These are phyloP conservation scores for Ophion costatus DNA, from an alignment of 2,888 invertebrate genomes.

Conservation along the genomic window DNA sequence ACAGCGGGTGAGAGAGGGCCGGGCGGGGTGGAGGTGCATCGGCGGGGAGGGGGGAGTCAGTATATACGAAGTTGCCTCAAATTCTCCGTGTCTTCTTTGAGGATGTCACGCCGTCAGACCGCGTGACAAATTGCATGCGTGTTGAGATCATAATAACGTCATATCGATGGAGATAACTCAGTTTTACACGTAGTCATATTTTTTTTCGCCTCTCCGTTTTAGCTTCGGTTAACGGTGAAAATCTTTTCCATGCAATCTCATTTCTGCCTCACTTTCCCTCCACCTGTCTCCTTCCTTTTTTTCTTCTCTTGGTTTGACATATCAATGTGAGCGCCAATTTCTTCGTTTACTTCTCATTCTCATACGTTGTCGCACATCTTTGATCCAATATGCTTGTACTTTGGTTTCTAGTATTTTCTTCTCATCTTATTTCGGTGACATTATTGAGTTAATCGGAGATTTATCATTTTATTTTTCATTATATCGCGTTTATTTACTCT, in stretches of 20 bases:
- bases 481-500: no score
- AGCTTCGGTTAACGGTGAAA: not conserved
- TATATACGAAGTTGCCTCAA: slow-evolving; percentile 33
- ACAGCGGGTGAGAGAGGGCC: not conserved
- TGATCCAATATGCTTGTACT: no score
- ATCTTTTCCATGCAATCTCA: not conserved
- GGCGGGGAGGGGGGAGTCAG: slow-evolving; percentile 7
- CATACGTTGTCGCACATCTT: no score
- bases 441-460: no score
- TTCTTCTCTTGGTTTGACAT: not conserved
- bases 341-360: no score
- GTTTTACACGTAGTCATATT: not conserved
- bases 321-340: no score
- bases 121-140: not conserved
- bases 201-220: not conserved
- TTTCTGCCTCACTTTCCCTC: not conserved
- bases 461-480: no score
- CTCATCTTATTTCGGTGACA: no score
- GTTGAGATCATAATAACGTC: slow-evolving; percentile 9
- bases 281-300: not conserved
- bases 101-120: not conserved
- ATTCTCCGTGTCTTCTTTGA: slow-evolving; percentile 7
- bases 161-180: not conserved
- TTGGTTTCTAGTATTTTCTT: no score
- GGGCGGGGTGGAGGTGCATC: not conserved